A percentile compares a stretch with the other conserved stretches of the same genome.
phyloP scores from a whole-genome alignment of 1,140 invertebrate genomes.

The Achatina immaculata region DNA sequence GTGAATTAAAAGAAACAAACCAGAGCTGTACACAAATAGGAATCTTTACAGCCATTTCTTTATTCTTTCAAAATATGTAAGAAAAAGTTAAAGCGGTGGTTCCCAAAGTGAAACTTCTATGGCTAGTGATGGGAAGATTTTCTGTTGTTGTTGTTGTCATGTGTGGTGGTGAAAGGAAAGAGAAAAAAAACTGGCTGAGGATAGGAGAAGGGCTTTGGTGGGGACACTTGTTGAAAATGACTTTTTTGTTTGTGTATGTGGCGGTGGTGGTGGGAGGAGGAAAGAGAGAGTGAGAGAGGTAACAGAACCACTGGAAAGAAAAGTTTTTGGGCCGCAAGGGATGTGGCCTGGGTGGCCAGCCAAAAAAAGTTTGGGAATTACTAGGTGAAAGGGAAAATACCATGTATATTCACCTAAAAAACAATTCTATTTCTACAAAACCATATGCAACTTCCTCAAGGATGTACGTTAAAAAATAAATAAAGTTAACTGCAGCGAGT shows the following conservation, averaged over 20 bases:
- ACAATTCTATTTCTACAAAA: too few species aligned
- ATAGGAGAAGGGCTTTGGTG: neutral
- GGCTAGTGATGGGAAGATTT: neutral
- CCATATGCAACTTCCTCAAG: too few species aligned
- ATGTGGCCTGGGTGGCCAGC: neutral
- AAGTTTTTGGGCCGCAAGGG: neutral
- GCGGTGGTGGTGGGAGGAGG: neutral
- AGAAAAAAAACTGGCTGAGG: neutral
- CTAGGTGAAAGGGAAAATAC: too few species aligned
- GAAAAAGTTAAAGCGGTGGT: neutral
- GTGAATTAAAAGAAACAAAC: neutral
- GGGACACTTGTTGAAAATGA: neutral
- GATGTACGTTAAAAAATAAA: too few species aligned
- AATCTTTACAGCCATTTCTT: neutral
- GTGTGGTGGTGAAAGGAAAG: neutral
- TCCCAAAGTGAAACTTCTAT: neutral
- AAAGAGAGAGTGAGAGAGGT: neutral
- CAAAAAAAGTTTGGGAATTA: too few species aligned
- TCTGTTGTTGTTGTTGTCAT: neutral
- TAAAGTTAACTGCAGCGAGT: too few species aligned
- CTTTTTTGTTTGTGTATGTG: neutral
- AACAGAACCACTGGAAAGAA: neutral
- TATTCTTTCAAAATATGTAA: neutral
- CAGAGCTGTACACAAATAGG: neutral
- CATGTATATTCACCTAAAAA: too few species aligned